Evolutionary conservation across 2,888 invertebrate species (phyloP), one percentile per base, ranked within the genome.

Genomic region (Microctonus brassicae): DNA sequence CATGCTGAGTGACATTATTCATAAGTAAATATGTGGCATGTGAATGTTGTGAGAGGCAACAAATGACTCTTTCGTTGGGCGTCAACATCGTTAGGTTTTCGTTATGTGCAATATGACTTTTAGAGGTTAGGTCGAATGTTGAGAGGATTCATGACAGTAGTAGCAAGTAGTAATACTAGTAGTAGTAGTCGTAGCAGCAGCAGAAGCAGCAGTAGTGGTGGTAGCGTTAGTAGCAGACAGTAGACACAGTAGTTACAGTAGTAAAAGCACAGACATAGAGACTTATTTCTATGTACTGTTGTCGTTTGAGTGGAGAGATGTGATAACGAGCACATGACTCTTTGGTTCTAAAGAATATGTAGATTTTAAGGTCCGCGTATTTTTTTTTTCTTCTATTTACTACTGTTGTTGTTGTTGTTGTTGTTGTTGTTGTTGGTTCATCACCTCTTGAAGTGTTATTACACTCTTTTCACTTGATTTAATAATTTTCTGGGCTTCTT

Each of bases 261-360:
- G 20, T 20, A 17, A 47, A 47, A 47, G 47, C 17, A 47, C 47
- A 20, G 47, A 47, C 47, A 20, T 5, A 17, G 5, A 17, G 7
- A n/a, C 17, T 17, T n/a, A 0, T 17, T 17, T 47, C 17, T 17
- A 47, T 17, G 17, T n/a, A 7, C n/a, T 42, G 3, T 13, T n/a
- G 9, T 47, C 47, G 47, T 63, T 63, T 63, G 63, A 63, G 63
- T 64, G 34, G 53, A 53, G 34, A 64, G 53, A 53, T 64, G 64
- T 64, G 64, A 64, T 64, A 64, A 64, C 64, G 53, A 64, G 64
- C 53, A 36, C 53, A 64, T 47, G 42, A 52, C 26, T 55, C 55
- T 55, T 26, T 11, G 55, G 47, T 47, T 47, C 6, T 55, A 24
- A 24, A 55, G 22, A 55, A 26, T 26, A 26, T 55, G 55, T 2